Percentiles rank a stretch among this genome's conserved stretches.
phyloP scores from a whole-genome alignment of 2,888 invertebrate species.

The Apoderus coryli region DNA sequence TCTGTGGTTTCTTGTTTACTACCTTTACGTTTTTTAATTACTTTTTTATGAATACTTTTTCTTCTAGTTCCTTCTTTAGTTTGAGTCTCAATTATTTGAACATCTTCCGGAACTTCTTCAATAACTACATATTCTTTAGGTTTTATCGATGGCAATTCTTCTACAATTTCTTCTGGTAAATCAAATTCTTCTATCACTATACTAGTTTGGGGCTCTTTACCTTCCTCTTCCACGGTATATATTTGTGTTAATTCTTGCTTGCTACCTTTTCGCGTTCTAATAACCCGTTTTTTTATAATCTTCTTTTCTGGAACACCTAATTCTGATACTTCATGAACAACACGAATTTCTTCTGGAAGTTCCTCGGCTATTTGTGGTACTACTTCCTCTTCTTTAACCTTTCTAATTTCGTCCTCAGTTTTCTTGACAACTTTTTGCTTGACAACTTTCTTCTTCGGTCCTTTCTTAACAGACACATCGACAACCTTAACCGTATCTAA shows the following conservation, averaged over 20 bases:
- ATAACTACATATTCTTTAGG: conserved; percentile 15
- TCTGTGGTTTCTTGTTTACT: conserved; percentile 32
- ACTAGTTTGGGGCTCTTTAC: conserved; percentile 28
- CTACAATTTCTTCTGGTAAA: conserved; percentile 15
- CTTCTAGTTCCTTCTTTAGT: conserved; percentile 18
- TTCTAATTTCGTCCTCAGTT: conserved; percentile 26
- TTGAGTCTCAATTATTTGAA: conserved; percentile 21
- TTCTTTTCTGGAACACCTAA: conserved; percentile 21
- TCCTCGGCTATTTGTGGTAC: conserved; percentile 25
- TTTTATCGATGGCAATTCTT: conserved; percentile 22
- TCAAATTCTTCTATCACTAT: conserved; percentile 22
- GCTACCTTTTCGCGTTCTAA: conserved; percentile 26
- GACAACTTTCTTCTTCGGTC: conserved; percentile 25
- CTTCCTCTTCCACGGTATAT: conserved; percentile 26
- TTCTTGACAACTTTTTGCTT: conserved; percentile 20
- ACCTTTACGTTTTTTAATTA: conserved; percentile 31
- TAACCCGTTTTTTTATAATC: conserved; percentile 26
- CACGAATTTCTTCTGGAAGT: conserved; percentile 17
- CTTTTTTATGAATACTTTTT: conserved; percentile 28
- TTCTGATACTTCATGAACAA: no score
- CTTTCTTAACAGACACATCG: conserved; percentile 38
- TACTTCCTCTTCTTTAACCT: conserved; percentile 25
- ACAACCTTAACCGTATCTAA: conserved; percentile 16
- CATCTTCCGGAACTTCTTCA: conserved; percentile 31
- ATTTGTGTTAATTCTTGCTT: conserved; percentile 26